These are phyloP conservation scores for Coregonus ussuriensis DNA, from an alignment of 2,797 vertebrate genomes.

Conservation along the genomic window DNA sequence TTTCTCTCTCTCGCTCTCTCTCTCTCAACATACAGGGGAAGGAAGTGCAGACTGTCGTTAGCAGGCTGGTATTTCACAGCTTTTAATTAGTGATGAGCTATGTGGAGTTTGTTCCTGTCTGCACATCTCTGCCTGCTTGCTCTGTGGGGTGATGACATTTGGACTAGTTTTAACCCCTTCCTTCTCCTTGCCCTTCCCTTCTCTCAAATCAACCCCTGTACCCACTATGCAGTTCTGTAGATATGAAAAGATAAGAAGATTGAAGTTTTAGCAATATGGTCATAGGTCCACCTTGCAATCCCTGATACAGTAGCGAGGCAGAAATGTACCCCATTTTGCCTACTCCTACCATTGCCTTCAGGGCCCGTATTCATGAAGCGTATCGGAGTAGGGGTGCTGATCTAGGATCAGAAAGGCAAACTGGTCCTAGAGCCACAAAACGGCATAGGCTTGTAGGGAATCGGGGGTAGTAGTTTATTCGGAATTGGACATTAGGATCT, in stretches of 20 bases:
- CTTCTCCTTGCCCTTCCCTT: not conserved
- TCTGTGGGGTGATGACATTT: not conserved
- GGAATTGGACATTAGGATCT: not conserved
- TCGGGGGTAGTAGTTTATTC: not conserved
- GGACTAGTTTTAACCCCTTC: not conserved
- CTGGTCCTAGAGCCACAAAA: no score
- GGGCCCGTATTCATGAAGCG: no score
- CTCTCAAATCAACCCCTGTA: not conserved
- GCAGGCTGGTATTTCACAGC: conserved; percentile 34
- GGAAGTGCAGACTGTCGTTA: conserved; percentile 29
- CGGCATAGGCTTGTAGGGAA: not conserved
- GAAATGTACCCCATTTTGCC: not conserved
- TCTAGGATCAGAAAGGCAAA: not conserved
- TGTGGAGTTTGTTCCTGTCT: conserved; percentile 13
- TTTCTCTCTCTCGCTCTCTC: conserved; percentile 20
- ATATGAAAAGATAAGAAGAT: not conserved
- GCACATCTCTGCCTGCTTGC: conserved; percentile 23
- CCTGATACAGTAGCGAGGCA: not conserved
- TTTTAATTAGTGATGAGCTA: conserved; percentile 43
- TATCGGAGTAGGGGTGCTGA: not conserved
- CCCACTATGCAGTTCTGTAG: not conserved
- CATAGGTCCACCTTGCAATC: not conserved
- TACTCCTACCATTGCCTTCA: no score
- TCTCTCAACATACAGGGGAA: not conserved
- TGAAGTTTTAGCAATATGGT: not conserved